A percentile compares a stretch with the other conserved stretches of the same genome.
These are phyloP conservation scores for Ametastegia equiseti DNA, from an alignment of 2,888 invertebrate genomes.

Conservation along the genomic window DNA sequence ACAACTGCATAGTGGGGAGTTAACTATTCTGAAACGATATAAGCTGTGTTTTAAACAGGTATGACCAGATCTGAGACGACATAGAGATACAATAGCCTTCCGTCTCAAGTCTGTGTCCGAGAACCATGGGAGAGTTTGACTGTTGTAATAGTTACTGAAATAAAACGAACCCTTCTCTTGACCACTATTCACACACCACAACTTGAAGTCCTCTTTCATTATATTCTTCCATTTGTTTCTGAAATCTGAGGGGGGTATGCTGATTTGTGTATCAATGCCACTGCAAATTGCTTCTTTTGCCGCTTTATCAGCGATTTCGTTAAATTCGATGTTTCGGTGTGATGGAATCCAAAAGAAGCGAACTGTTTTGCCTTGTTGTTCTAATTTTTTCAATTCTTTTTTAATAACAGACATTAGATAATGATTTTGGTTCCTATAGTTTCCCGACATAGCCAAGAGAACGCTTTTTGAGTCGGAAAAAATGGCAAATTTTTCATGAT, in stretches of 20 bases:
- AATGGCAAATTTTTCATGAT: constrained; percentile 11
- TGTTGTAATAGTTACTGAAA: not conserved
- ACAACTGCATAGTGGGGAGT: not conserved
- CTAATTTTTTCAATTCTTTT: not conserved
- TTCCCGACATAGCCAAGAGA: not conserved
- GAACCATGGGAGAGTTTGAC: not conserved
- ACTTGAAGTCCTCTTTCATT: not conserved
- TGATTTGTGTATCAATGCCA: not conserved
- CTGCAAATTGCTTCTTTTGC: constrained; percentile 19
- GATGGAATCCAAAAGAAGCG: constrained; percentile 36
- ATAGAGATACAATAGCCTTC: not conserved
- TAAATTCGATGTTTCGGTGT: constrained; percentile 29
- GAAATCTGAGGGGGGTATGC: not conserved
- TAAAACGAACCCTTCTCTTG: not conserved
- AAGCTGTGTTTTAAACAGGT: not conserved
- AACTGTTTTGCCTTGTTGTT: constrained; percentile 16
- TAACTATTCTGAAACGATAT: not conserved
- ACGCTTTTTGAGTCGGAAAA: constrained; percentile 43
- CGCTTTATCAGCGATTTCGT: constrained; percentile 33
- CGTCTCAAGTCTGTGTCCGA: not conserved
- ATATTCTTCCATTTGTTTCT: not conserved
- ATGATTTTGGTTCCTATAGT: not conserved
- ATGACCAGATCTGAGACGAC: not conserved
- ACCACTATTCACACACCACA: not conserved
- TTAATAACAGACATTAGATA: not conserved